Percentiles rank a stretch among this genome's conserved stretches.
phyloP scores from a whole-genome alignment of 2,113 vertebrate genomes.

The Ardeotis arabs region DNA sequence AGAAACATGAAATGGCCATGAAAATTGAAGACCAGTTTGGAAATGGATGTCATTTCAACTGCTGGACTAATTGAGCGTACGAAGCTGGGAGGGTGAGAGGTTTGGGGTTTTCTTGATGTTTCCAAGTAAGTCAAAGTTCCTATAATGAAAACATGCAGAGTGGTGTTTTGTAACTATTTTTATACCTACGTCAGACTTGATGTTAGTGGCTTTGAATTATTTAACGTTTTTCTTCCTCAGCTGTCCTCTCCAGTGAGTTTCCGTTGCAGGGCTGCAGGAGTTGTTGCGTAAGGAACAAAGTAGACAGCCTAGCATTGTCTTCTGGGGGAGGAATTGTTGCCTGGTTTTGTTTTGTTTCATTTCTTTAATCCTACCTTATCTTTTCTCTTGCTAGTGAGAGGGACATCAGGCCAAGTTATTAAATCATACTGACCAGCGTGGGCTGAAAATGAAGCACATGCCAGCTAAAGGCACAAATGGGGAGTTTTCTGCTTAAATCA shows the following conservation, averaged over 20 bases:
- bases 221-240: slow-evolving; percentile 76
- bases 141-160: slow-evolving; percentile 68
- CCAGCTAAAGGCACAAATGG: slow-evolving; percentile 16
- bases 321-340: not conserved
- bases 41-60: slow-evolving; percentile 54
- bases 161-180: slow-evolving; percentile 80
- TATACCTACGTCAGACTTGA: slow-evolving; percentile 77
- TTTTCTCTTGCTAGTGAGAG: not conserved
- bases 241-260: slow-evolving; percentile 71
- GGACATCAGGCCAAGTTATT: slow-evolving; percentile 9
- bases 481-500: not conserved
- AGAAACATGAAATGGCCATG: slow-evolving; percentile 1
- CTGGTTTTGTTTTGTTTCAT: not conserved
- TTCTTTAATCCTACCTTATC: slow-evolving; percentile 29
- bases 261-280: slow-evolving; percentile 29
- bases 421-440: slow-evolving; percentile 8
- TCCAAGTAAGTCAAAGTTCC: slow-evolving; percentile 62
- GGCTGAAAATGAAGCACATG: not conserved
- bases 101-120: slow-evolving; percentile 17
- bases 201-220: slow-evolving; percentile 81
- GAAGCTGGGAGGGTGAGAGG: not conserved
- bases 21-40: slow-evolving; percentile 57
- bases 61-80: slow-evolving; percentile 10
- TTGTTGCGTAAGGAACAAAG: slow-evolving; percentile 55
- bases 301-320: slow-evolving; percentile 21